Conservation (phyloP, 2,888 invertebrate species). For the Drosophila longiperda region DNA sequence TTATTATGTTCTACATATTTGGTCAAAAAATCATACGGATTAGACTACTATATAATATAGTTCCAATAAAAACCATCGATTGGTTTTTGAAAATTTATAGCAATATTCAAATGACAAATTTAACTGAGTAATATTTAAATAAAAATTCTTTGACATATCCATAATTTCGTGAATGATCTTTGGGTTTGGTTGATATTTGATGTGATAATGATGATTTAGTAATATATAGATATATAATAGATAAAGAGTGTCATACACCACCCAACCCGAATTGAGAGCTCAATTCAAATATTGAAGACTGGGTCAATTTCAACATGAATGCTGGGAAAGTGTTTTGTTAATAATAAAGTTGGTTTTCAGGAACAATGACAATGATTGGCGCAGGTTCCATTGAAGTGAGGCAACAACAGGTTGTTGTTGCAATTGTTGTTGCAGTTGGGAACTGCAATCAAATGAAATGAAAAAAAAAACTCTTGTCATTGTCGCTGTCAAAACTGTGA, state of each 20-base stretch:
- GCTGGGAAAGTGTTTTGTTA: background rate
- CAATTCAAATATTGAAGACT: background rate
- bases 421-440: background rate
- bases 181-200: background rate
- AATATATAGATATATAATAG: background rate
- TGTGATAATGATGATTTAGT: no score
- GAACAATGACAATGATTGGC: constrained; percentile 1
- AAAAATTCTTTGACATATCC: background rate
- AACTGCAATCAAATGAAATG: constrained; percentile 5
- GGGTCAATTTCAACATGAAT: no score
- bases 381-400: constrained; percentile 14
- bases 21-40: accelerated
- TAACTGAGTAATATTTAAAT: background rate
- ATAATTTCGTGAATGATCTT: background rate
- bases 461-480: constrained; percentile 6
- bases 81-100: accelerated
- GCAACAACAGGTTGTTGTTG: constrained; percentile 3
- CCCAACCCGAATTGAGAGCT: constrained; percentile 2
- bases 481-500: constrained; percentile 18
- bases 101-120: background rate
- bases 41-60: background rate
- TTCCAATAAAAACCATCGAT: background rate
- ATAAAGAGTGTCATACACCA: background rate
- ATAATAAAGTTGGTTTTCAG: background rate
- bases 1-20: background rate